A percentile compares a stretch with the other conserved stretches of the same genome.
Conservation (phyloP, 2,797 vertebrate genomes). For the Artibeus jamaicensis region DNA sequence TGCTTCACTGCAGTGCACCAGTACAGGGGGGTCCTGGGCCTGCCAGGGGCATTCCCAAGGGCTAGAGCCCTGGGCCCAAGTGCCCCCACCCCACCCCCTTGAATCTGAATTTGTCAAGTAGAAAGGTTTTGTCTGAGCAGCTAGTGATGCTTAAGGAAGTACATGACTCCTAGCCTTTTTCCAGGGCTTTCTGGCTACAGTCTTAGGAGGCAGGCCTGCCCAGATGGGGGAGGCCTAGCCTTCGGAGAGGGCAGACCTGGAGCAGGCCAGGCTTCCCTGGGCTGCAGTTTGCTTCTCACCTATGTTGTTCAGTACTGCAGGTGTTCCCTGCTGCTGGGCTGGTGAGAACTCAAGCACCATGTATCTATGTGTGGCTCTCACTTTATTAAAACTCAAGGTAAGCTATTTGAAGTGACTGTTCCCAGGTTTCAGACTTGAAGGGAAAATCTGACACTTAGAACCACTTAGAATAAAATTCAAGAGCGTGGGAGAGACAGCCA, state of each 20-base stretch:
- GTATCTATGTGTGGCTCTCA: background rate
- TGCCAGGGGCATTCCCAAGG: background rate
- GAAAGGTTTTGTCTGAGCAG: background rate
- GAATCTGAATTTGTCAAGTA: rapidly evolving
- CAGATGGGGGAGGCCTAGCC: rapidly evolving
- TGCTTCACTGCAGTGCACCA: too few relatives aligned
- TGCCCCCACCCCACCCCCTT: rapidly evolving
- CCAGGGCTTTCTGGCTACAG: background rate
- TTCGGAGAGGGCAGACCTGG: background rate
- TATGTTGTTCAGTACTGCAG: background rate
- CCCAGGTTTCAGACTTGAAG: background rate
- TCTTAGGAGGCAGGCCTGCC: too few relatives aligned
- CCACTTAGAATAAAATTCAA: background rate
- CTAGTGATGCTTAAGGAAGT: too few relatives aligned
- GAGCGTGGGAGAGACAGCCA: background rate
- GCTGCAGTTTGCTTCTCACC: background rate
- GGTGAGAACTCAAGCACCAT: background rate
- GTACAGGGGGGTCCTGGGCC: too few relatives aligned
- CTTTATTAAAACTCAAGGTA: background rate
- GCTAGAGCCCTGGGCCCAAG: background rate
- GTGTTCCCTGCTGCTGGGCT: rapidly evolving
- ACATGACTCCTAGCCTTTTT: too few relatives aligned
- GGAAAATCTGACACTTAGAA: background rate
- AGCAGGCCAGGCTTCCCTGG: background rate
- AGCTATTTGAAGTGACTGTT: background rate